Base-by-base conservation (phyloP, 1,140 invertebrate species). In the Geopemphigus sp. region DNA sequence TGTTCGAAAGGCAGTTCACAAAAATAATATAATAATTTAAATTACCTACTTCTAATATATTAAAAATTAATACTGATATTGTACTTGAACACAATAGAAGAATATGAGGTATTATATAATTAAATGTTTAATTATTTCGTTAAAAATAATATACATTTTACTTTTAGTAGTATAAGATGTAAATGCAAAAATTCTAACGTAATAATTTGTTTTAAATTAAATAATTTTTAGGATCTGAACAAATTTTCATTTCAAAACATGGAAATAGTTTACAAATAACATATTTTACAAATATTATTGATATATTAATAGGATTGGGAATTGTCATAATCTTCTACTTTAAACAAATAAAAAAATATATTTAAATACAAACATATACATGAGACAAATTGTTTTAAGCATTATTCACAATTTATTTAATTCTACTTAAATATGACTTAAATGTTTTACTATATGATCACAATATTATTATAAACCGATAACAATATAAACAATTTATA, bases 11-110 rank as follows among this genome's bases (percentile, higher is more conserved):
- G 50, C 68, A 72, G 47, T 26, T 72, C 22, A 72, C 22, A 72
- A 72, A 54, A 72, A 54, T 54, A 72, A 50, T 47, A n/a, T 68
- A 68, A 68, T 26, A 70, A 70, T 14, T 29, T 14, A 72, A 72
- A 17, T 12, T 54, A 54, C 24, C 12, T 72, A 72, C 47, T 29
- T 24, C 22, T 72, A 72, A 72, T 72, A 72, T 72, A 72, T 47
- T 47, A 47, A 68, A 45, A 54, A 72, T 50, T 54, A 72, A 72
- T 72, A 72, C 68, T 72, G 68, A 72, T 68, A 72, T 24, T 72
- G 68, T 53, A 72, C 14, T 72, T 72, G 68, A 72, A 72, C 68
- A 72, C 22, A 29, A 47, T 72, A 72, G 50, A 72, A 72, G 47
- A 72, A 54, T 68, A 72, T 53, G 47, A 72, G 50, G 47, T 72